Conservation (phyloP, 1,140 invertebrate genomes). For the Chlorops oryzae region DNA sequence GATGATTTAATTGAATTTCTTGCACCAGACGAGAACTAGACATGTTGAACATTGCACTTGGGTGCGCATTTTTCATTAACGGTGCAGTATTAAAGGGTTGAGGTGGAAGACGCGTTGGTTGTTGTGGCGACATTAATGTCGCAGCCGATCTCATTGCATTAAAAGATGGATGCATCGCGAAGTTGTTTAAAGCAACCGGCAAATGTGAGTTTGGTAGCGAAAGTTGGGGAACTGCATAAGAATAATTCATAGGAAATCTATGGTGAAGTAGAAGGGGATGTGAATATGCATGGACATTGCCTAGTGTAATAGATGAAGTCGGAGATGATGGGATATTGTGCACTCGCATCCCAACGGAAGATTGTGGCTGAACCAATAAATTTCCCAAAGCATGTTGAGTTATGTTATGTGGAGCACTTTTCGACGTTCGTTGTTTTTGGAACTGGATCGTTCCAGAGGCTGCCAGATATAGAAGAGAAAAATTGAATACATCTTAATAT, state of each 20-base stretch:
- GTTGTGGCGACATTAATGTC: slow-evolving; percentile 22
- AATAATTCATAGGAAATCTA: slow-evolving; percentile 35
- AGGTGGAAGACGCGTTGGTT: slow-evolving; percentile 46
- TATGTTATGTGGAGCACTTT: too few relatives aligned
- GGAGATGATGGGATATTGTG: slow-evolving; percentile 11
- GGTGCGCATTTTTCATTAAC: slow-evolving; percentile 23
- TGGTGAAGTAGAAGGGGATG: slow-evolving; percentile 34
- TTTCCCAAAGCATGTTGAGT: slow-evolving; percentile 13
- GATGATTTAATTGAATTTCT: slow-evolving; percentile 56
- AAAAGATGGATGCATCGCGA: slow-evolving; percentile 46
- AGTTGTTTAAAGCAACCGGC: slow-evolving; percentile 44
- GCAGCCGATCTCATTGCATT: slow-evolving; percentile 44
- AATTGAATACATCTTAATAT: too few relatives aligned
- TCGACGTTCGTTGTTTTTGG: too few relatives aligned
- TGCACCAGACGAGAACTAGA: slow-evolving; percentile 51
- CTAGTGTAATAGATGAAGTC: slow-evolving; percentile 10
- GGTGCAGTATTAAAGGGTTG: slow-evolving; percentile 18
- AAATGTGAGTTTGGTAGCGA: slow-evolving; percentile 45
- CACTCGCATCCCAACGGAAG: neutral
- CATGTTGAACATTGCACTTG: slow-evolving; percentile 43
- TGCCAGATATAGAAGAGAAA: too few relatives aligned
- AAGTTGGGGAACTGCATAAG: slow-evolving; percentile 27
- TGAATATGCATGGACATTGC: too few relatives aligned
- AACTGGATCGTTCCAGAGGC: too few relatives aligned
- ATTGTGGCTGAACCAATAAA: slow-evolving; percentile 14